phyloP scores from a whole-genome alignment of 2,113 vertebrate genomes.

The Podarcis cretensis region DNA sequence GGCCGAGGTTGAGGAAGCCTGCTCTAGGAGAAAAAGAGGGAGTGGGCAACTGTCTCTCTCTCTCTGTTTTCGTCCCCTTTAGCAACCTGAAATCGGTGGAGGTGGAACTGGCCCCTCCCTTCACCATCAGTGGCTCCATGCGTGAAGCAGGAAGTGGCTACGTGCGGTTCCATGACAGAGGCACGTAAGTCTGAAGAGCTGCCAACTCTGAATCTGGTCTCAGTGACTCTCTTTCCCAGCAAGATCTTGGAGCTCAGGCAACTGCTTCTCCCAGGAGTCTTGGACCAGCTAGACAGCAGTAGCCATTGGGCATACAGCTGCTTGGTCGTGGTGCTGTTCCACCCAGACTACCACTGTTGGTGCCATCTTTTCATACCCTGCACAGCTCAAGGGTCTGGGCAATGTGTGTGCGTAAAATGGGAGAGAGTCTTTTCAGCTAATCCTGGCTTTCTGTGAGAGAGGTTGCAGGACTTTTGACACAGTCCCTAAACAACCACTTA shows the following conservation, averaged over 20 bases:
- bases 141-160: constrained; percentile 7
- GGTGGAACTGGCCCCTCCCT: constrained; percentile 68
- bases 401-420: background rate
- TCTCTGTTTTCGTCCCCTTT: background rate
- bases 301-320: rapidly evolving
- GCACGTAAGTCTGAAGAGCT: constrained; percentile 13
- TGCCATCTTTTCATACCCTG: background rate
- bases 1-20: no score
- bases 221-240: background rate
- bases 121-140: constrained; percentile 76
- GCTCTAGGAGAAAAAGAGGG: no score
- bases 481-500: background rate
- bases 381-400: background rate
- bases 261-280: background rate
- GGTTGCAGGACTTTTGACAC: background rate
- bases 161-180: constrained; percentile 51
- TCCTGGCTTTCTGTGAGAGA: background rate
- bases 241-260: background rate
- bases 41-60: no score
- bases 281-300: background rate
- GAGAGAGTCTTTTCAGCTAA: background rate
- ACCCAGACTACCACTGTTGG: no score
- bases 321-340: rapidly evolving
- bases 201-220: rapidly evolving
- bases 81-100: constrained; percentile 64